phyloP scores from a whole-genome alignment of 2,797 vertebrate species.

The Potorous gilbertii region DNA sequence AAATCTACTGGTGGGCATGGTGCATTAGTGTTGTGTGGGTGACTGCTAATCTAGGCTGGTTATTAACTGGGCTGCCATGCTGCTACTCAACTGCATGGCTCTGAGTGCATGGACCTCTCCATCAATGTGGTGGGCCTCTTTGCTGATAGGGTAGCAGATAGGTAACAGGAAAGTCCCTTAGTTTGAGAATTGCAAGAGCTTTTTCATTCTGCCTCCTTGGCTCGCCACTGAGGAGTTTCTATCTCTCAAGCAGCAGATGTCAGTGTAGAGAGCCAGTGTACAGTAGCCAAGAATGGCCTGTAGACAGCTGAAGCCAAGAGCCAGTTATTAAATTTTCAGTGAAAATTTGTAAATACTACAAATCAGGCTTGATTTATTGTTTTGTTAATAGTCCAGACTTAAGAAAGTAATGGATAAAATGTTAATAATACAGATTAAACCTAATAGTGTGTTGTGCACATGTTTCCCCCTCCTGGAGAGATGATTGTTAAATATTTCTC shows the following conservation, averaged over 20 bases:
- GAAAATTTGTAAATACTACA: background rate
- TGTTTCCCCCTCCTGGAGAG: background rate
- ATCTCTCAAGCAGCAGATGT: background rate
- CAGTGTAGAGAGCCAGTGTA: background rate
- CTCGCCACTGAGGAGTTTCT: background rate
- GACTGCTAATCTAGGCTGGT: background rate
- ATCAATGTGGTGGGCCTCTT: background rate
- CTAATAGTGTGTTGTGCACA: background rate
- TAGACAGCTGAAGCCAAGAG: background rate
- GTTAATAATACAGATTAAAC: background rate
- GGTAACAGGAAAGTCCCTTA: background rate
- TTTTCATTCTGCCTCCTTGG: background rate
- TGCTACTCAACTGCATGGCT: background rate
- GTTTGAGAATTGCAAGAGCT: background rate
- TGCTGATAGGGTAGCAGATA: background rate
- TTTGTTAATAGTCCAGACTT: background rate
- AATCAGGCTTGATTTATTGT: background rate
- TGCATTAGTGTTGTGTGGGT: background rate
- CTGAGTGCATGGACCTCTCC: background rate
- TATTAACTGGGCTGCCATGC: background rate
- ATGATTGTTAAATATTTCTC: background rate
- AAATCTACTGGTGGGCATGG: background rate
- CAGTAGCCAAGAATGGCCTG: background rate
- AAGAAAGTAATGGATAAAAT: background rate
- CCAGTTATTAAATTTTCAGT: background rate